These are phyloP conservation scores for Arctocebus calabarensis DNA, from an alignment of 2,797 vertebrate genomes.

Conservation along the genomic window DNA sequence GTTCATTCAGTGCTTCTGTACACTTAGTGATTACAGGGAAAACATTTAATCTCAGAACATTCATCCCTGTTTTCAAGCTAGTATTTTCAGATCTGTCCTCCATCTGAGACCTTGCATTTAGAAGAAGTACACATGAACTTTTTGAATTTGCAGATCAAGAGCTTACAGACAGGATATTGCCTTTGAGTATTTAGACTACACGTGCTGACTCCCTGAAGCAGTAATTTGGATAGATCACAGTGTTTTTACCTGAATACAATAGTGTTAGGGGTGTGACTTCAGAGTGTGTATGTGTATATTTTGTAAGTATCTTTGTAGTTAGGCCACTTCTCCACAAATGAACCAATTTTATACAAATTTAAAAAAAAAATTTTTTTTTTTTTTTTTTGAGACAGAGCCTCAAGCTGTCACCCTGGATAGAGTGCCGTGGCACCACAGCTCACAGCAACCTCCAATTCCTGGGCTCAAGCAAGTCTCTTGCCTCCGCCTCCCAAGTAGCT, in stretches of 20 bases:
- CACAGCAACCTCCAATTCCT: too few species aligned
- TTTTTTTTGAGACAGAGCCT: too few species aligned
- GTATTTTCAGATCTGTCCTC: slow-evolving; percentile 77
- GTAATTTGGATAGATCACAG: slow-evolving; percentile 20
- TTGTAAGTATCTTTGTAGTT: slow-evolving; percentile 55
- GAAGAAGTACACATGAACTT: slow-evolving; percentile 70
- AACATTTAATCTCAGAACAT: slow-evolving; percentile 64
- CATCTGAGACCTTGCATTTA: slow-evolving; percentile 58
- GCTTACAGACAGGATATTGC: slow-evolving; percentile 29
- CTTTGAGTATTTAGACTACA: slow-evolving; percentile 59
- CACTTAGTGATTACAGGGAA: slow-evolving; percentile 76
- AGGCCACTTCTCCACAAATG: slow-evolving; percentile 53
- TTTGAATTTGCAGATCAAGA: slow-evolving; percentile 71
- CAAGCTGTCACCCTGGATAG: too few species aligned
- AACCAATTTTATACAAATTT: slow-evolving; percentile 34
- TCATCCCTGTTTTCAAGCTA: slow-evolving; percentile 56
- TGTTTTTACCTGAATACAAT: slow-evolving; percentile 31
- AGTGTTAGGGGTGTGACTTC: slow-evolving; percentile 69
- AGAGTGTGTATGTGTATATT: slow-evolving; percentile 33
- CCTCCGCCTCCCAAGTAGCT: too few species aligned
- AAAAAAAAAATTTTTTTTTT: too few species aligned
- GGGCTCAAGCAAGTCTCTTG: too few species aligned
- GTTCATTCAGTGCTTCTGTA: slow-evolving; percentile 53
- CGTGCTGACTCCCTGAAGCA: slow-evolving; percentile 23
- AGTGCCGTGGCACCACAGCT: too few species aligned